Evolutionary conservation across 2,113 vertebrate species (phyloP).

Genomic region (Rhizomys pruinosus): DNA sequence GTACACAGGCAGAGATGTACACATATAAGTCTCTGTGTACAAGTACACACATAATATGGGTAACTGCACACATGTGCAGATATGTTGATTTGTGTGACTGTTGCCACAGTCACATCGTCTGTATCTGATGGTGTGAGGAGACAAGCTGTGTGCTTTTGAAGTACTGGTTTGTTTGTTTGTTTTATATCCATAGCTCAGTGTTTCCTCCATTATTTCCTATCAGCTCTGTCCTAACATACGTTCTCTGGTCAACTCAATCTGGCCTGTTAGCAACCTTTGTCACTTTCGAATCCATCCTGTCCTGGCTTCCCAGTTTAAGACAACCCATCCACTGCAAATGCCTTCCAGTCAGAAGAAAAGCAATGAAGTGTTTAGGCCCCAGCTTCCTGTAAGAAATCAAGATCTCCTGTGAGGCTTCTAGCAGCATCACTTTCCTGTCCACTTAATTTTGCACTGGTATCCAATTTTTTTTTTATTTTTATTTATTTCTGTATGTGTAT

Average conservation of each 20-base stretch:
- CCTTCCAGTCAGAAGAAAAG: background rate
- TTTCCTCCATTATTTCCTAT: background rate
- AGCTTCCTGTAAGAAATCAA: background rate
- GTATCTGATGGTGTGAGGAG: background rate
- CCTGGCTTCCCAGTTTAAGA: background rate
- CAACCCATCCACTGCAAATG: background rate
- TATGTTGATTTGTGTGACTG: background rate
- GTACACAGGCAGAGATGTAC: background rate
- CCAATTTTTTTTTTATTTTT: background rate
- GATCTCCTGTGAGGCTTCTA: background rate
- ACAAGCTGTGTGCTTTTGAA: background rate
- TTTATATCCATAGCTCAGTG: background rate
- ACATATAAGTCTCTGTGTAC: too few relatives aligned
- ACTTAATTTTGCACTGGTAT: background rate
- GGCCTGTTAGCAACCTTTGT: background rate
- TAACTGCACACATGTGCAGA: too few relatives aligned
- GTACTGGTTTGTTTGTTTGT: background rate
- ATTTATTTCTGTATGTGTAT: too few relatives aligned
- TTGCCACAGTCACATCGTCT: background rate
- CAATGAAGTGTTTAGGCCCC: background rate
- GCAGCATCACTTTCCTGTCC: background rate
- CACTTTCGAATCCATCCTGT: background rate
- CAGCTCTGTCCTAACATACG: background rate
- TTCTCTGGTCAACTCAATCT: background rate
- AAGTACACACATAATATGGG: background rate